A percentile compares a stretch with the other conserved stretches of the same genome.
Conservation (phyloP, 1,140 invertebrate genomes). For the Cydia amplana region DNA sequence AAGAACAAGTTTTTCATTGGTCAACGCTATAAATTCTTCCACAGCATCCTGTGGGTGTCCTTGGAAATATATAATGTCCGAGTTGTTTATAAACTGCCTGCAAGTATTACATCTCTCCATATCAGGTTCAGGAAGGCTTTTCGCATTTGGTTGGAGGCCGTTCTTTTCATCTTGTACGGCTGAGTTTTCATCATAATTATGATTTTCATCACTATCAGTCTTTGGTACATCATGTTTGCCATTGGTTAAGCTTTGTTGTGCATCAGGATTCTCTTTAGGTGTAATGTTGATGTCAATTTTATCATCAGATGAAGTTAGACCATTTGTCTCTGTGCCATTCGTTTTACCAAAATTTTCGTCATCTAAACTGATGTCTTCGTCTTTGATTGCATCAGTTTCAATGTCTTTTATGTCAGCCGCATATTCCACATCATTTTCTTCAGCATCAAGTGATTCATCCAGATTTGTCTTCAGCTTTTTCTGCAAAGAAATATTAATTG, state of each 20-base stretch:
- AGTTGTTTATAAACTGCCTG: constrained; percentile 82
- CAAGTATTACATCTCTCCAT: constrained; percentile 69
- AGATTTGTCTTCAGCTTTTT: constrained; percentile 38
- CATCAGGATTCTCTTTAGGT: background rate
- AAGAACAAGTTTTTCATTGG: constrained; percentile 86
- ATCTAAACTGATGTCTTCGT: constrained; percentile 34
- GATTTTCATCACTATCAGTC: constrained; percentile 25
- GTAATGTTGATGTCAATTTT: constrained; percentile 4
- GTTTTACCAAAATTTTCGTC: background rate
- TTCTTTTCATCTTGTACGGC: background rate
- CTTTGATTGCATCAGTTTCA: constrained; percentile 30
- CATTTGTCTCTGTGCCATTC: background rate
- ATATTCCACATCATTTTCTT: constrained; percentile 37
- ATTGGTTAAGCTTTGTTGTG: background rate
- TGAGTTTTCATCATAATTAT: background rate
- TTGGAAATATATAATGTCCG: constrained; percentile 84
- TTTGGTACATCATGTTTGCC: constrained; percentile 3
- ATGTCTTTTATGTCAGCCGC: constrained; percentile 9
- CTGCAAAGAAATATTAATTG: constrained; percentile 37
- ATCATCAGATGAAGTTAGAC: background rate
- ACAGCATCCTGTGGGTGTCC: constrained; percentile 87
- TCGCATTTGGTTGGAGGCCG: background rate
- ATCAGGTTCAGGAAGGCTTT: constrained; percentile 39
- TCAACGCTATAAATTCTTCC: constrained; percentile 89
- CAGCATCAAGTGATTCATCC: constrained; percentile 3